phyloP scores from a whole-genome alignment of 2,113 vertebrate genomes.

The Rhagologus leucostigma region DNA sequence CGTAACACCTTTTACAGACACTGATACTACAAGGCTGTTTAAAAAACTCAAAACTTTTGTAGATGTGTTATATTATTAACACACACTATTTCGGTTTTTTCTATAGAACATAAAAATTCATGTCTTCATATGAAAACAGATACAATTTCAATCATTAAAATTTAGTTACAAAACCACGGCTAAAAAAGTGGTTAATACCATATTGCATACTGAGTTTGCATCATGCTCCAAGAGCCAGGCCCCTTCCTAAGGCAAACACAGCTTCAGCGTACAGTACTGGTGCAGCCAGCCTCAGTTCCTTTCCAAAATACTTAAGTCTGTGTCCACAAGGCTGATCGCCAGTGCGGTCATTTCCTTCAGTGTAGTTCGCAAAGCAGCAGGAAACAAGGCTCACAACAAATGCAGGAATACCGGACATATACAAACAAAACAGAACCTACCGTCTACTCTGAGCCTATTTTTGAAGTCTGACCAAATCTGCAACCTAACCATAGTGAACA shows the following conservation, averaged over 20 bases:
- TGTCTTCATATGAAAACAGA: neutral
- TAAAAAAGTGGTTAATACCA: neutral
- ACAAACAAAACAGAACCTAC: neutral
- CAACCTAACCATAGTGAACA: neutral
- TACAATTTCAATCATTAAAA: neutral
- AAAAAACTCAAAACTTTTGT: neutral
- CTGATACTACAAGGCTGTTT: neutral
- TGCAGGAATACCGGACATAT: neutral
- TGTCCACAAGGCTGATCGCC: neutral
- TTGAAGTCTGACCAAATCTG: neutral
- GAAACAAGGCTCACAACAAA: neutral
- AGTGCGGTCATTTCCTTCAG: conserved; percentile 5
- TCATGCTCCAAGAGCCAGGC: neutral
- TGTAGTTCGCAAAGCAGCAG: neutral
- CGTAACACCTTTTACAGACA: neutral
- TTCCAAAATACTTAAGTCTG: neutral
- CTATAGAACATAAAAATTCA: neutral
- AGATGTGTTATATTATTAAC: neutral
- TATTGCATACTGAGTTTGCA: neutral
- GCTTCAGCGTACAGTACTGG: neutral
- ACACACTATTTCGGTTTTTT: neutral
- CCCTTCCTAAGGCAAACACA: neutral
- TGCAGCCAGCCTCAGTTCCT: neutral
- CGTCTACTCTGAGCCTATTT: neutral
- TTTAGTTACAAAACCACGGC: neutral